Evolutionary conservation across 35 echinoderm and acorn worm genomes (phyloP).

Genomic region (Lytechinus pictus): DNA sequence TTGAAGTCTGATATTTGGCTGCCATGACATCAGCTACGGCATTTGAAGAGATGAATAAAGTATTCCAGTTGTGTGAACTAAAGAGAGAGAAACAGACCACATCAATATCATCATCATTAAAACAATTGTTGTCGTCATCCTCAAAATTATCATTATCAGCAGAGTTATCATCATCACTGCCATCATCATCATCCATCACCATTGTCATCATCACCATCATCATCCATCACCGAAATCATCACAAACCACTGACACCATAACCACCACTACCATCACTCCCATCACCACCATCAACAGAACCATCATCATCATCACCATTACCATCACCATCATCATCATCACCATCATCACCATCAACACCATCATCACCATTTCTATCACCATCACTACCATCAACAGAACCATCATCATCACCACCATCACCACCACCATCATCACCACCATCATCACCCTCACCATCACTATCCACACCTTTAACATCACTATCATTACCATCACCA

Average conservation of each 20-base stretch:
- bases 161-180: not conserved
- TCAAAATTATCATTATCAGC: too few species aligned
- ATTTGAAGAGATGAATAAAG: constrained; percentile 84
- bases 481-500: too few species aligned
- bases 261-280: too few species aligned
- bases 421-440: too few species aligned
- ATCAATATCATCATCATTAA: not conserved
- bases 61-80: constrained; percentile 98
- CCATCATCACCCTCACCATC: too few species aligned
- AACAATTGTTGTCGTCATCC: too few species aligned
- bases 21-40: constrained; percentile 86
- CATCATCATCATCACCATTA: not conserved
- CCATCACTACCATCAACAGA: not conserved
- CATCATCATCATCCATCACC: not conserved
- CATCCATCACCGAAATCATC: not conserved
- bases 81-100: not conserved
- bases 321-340: not conserved
- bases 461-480: too few species aligned
- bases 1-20: constrained; percentile 85
- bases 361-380: too few species aligned
- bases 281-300: not conserved
- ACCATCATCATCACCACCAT: not conserved
- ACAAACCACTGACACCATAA: not conserved
- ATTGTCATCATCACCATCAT: too few species aligned
- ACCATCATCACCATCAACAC: not conserved